These are phyloP conservation scores for Megalopta genalis DNA, from an alignment of 1,140 invertebrate genomes.

Conservation along the genomic window DNA sequence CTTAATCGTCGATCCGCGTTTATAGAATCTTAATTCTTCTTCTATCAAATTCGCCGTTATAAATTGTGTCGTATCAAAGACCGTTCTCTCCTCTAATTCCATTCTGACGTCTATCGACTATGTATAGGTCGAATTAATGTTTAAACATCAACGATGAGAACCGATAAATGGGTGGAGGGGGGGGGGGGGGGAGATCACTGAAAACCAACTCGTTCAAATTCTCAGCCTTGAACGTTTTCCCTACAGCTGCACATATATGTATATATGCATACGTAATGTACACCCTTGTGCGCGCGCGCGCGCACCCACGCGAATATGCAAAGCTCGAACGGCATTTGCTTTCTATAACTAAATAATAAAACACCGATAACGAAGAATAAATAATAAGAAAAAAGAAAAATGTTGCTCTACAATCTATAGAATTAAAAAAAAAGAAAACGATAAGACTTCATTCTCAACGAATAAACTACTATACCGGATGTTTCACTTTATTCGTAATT, in stretches of 20 bases:
- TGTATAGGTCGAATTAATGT: neutral
- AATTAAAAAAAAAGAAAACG: no score
- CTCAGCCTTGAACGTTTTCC: constrained; percentile 27
- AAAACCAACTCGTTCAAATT: constrained; percentile 31
- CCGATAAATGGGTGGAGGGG: neutral
- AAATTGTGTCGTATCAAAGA: constrained; percentile 40
- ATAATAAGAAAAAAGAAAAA: no score
- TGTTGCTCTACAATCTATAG: neutral
- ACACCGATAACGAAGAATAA: neutral
- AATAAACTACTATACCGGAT: neutral
- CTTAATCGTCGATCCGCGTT: constrained; percentile 10
- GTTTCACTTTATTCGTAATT: neutral
- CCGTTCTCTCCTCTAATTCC: constrained; percentile 13
- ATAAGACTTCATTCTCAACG: neutral
- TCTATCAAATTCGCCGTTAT: constrained; percentile 27
- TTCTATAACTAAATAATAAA: neutral
- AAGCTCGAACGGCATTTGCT: neutral
- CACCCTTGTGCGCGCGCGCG: no score
- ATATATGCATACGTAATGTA: neutral
- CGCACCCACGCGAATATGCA: neutral
- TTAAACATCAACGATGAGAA: constrained; percentile 3
- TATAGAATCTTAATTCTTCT: constrained; percentile 19
- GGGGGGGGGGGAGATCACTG: neutral
- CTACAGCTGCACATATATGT: neutral
- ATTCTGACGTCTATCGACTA: neutral